phyloP scores from a whole-genome alignment of 2,888 invertebrate species.

The Yponomeuta malinellus region DNA sequence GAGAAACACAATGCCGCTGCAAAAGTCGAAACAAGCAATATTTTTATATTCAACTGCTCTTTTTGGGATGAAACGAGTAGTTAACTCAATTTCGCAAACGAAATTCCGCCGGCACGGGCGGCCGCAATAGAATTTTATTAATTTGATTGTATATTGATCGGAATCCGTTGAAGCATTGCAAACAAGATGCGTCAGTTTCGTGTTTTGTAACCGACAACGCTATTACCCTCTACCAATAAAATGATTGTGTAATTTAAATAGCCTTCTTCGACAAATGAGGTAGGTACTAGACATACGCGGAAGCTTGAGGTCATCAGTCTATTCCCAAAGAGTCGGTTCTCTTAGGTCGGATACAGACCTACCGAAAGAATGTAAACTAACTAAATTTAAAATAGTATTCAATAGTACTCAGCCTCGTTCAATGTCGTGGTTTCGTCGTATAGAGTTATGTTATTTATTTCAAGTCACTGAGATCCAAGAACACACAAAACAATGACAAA shows the following conservation, averaged over 20 bases:
- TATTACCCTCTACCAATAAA: too few species aligned
- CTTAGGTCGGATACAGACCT: too few species aligned
- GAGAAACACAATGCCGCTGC: slow-evolving; percentile 38
- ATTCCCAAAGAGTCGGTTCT: slow-evolving; percentile 37
- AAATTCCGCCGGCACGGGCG: neutral
- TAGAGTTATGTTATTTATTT: too few species aligned
- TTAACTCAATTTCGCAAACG: slow-evolving; percentile 6
- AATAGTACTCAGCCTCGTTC: too few species aligned
- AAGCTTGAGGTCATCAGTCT: slow-evolving; percentile 60
- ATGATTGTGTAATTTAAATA: neutral
- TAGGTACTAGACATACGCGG: slow-evolving; percentile 21
- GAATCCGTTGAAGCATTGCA: neutral
- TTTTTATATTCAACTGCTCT: slow-evolving; percentile 17
- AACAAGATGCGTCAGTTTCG: neutral
- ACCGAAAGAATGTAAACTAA: too few species aligned
- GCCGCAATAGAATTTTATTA: neutral
- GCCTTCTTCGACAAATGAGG: neutral
- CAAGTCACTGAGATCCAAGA: too few species aligned
- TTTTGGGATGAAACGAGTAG: slow-evolving; percentile 10
- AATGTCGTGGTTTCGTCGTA: too few species aligned
- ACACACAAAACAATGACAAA: too few species aligned
- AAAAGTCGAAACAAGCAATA: slow-evolving; percentile 28
- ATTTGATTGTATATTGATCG: slow-evolving; percentile 1
- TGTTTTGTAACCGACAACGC: too few species aligned
- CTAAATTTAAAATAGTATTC: too few species aligned